Conservation (phyloP, 1,140 invertebrate genomes). For the Plutomurus gul region DNA sequence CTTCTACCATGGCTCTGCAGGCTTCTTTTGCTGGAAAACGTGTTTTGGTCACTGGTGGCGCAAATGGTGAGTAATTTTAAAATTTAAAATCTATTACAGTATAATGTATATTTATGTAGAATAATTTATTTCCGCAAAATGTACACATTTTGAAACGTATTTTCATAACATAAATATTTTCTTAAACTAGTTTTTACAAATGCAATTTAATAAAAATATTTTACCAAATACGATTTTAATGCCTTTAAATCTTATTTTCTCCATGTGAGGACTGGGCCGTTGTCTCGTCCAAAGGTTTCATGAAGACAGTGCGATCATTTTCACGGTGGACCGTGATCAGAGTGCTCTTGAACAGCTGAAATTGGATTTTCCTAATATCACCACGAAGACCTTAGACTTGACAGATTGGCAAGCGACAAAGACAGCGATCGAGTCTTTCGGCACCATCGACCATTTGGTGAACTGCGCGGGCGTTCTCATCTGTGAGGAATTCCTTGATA, state of each 20-base stretch:
- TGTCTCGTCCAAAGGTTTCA: not conserved
- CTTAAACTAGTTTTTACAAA: no score
- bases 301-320: conserved; percentile 68
- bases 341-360: conserved; percentile 69
- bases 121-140: no score
- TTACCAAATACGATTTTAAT: no score
- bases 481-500: conserved; percentile 67
- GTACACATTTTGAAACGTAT: no score
- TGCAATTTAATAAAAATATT: no score
- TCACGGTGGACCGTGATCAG: conserved; percentile 72
- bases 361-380: conserved; percentile 65
- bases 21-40: no score
- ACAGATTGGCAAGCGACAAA: conserved; percentile 15
- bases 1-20: no score
- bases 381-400: conserved; percentile 70
- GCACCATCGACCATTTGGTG: conserved; percentile 73
- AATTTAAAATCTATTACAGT: no score
- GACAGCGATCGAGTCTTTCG: conserved; percentile 61
- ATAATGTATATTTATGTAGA: no score
- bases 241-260: not conserved
- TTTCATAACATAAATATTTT: no score
- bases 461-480: conserved; percentile 77
- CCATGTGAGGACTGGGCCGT: not conserved
- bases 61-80: conserved; percentile 70
- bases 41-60: conserved; percentile 79